These are phyloP conservation scores for Apodemia hepburni DNA, from an alignment of 2,888 invertebrate genomes.

Conservation along the genomic window DNA sequence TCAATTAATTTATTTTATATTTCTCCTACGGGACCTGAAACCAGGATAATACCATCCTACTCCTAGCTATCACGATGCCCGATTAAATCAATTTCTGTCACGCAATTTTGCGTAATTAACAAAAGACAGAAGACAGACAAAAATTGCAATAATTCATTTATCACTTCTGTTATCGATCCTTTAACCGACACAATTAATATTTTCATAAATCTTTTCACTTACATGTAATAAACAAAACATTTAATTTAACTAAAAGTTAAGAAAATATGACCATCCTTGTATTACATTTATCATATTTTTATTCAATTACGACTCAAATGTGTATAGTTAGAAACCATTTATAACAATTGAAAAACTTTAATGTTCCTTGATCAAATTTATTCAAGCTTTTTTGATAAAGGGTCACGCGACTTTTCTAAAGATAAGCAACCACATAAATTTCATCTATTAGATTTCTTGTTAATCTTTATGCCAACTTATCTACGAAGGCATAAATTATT, in stretches of 20 bases:
- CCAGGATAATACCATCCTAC: too few species aligned
- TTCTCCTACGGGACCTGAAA: too few species aligned
- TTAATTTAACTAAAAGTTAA: background rate
- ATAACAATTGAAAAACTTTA: conserved; percentile 43
- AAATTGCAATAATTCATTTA: too few species aligned
- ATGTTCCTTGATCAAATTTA: conserved; percentile 55
- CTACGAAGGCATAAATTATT: conserved; percentile 62
- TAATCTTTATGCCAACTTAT: conserved; percentile 59
- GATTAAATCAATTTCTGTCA: too few species aligned
- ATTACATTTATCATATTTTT: conserved; percentile 4
- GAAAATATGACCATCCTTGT: conserved; percentile 11
- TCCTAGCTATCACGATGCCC: too few species aligned
- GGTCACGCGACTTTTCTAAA: conserved; percentile 58
- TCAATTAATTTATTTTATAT: too few species aligned
- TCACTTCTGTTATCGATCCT: too few species aligned
- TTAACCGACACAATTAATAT: too few species aligned
- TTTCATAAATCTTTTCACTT: too few species aligned
- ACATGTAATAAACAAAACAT: too few species aligned
- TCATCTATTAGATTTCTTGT: conserved; percentile 58
- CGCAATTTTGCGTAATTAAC: too few species aligned
- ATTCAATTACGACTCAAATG: background rate
- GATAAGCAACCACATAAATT: conserved; percentile 66
- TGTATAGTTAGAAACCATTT: conserved; percentile 12
- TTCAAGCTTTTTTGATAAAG: conserved; percentile 49
- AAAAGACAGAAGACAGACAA: too few species aligned